Evolutionary conservation across 1,140 invertebrate genomes (phyloP).

Genomic region (Limonius californicus): DNA sequence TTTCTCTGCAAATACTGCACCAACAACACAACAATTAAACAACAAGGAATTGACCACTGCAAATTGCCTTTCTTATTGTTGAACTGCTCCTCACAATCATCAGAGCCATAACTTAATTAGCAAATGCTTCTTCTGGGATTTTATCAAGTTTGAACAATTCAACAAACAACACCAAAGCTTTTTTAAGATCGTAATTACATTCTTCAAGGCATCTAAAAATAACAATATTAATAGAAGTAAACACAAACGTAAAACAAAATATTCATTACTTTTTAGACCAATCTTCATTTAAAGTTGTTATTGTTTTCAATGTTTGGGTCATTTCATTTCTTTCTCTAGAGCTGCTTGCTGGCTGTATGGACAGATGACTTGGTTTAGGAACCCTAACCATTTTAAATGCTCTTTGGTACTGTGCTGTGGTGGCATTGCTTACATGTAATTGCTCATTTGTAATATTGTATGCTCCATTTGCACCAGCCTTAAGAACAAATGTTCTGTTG

Average conservation of each 20-base stretch:
- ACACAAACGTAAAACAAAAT: conserved; percentile 18
- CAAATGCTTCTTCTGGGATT: conserved; percentile 78
- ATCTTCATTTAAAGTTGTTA: conserved; percentile 77
- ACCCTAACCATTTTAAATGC: conserved; percentile 32
- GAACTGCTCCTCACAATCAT: no score
- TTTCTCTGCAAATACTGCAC: no score
- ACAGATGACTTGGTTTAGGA: conserved; percentile 18
- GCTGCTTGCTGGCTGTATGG: conserved; percentile 21
- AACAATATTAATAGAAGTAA: conserved; percentile 29
- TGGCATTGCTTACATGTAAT: conserved; percentile 70
- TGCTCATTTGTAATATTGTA: conserved; percentile 85
- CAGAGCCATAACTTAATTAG: no score
- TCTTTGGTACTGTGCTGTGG: conserved; percentile 56
- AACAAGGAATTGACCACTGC: no score
- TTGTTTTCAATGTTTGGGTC: conserved; percentile 61
- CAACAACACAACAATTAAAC: no score
- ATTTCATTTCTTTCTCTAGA: conserved; percentile 49
- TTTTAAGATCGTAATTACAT: conserved; percentile 78
- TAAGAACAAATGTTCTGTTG: conserved; percentile 71
- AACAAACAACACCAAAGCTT: conserved; percentile 71
- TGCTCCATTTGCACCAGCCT: conserved; percentile 58
- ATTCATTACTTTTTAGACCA: conserved; percentile 70
- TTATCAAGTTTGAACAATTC: conserved; percentile 70
- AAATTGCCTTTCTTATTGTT: no score
- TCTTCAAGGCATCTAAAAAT: conserved; percentile 77